Percentiles rank a stretch among this genome's conserved stretches.
phyloP scores from a whole-genome alignment of 2,888 invertebrate genomes.

The Lumbricus terrestris region DNA sequence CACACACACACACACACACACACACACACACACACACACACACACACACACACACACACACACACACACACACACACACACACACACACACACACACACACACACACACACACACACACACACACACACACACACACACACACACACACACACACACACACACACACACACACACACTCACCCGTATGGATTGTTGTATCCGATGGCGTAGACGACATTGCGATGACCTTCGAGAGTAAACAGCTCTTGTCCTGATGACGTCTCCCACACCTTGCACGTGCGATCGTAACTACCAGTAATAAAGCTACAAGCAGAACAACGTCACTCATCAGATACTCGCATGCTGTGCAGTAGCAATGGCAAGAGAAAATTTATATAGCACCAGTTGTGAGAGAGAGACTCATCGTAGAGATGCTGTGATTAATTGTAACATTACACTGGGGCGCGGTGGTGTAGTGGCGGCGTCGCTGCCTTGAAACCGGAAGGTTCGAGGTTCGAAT shows the following conservation, averaged over 20 bases:
- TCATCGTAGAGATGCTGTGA: no score
- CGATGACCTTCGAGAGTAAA: slow-evolving; percentile 73
- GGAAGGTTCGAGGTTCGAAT: no score
- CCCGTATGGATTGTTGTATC: slow-evolving; percentile 74
- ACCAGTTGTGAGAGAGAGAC: no score
- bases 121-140: slow-evolving; percentile 61
- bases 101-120: slow-evolving; percentile 61
- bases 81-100: slow-evolving; percentile 61
- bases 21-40: slow-evolving; percentile 61
- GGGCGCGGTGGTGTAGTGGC: no score
- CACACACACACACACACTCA: slow-evolving; percentile 61
- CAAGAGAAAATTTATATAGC: no score
- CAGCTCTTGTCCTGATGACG: slow-evolving; percentile 70
- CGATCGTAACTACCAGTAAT: slow-evolving; percentile 81
- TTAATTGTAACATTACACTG: no score
- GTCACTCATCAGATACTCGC: background rate
- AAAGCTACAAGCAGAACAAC: slow-evolving; percentile 64
- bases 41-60: slow-evolving; percentile 61
- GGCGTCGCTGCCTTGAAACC: no score
- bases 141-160: slow-evolving; percentile 61
- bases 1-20: slow-evolving; percentile 61
- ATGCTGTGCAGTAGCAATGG: no score
- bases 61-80: slow-evolving; percentile 61
- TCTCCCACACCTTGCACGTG: slow-evolving; percentile 79
- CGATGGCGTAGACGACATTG: slow-evolving; percentile 79